Conservation (phyloP, 2,888 invertebrate species). For the Copidosoma aretas region DNA sequence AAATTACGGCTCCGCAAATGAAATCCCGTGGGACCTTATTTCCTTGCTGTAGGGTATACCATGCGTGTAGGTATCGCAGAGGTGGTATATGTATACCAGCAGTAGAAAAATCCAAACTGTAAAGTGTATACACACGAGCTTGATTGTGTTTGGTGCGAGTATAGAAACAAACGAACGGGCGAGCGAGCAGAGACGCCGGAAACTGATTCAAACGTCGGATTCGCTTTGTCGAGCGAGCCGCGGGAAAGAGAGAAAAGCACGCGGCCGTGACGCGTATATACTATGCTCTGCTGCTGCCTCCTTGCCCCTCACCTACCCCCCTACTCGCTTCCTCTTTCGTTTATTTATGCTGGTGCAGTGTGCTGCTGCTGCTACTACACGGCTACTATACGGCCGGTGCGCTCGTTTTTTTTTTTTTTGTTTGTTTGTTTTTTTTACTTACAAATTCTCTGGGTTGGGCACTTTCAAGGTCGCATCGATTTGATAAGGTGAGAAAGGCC, state of each 20-base stretch:
- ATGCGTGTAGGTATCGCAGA: too few species aligned
- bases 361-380: background rate
- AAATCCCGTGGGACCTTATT: constrained; percentile 38
- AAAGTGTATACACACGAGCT: too few species aligned
- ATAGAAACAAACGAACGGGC: too few species aligned
- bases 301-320: background rate
- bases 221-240: constrained; percentile 26
- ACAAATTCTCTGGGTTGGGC: too few species aligned
- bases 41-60: too few species aligned
- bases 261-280: background rate
- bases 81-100: background rate
- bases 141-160: too few species aligned
- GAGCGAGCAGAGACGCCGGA: constrained; percentile 11
- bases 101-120: too few species aligned
- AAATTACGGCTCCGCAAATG: constrained; percentile 48
- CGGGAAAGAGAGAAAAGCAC: constrained; percentile 9
- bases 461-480: too few species aligned
- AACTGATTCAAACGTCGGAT: constrained; percentile 35
- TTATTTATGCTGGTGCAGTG: background rate
- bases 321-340: background rate
- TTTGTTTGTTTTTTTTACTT: background rate
- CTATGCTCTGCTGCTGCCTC: background rate
- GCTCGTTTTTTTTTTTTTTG: background rate
- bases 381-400: background rate
- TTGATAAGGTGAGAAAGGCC: too few species aligned